phyloP scores from a whole-genome alignment of 2,888 invertebrate species.

The Stratiomys singularior region DNA sequence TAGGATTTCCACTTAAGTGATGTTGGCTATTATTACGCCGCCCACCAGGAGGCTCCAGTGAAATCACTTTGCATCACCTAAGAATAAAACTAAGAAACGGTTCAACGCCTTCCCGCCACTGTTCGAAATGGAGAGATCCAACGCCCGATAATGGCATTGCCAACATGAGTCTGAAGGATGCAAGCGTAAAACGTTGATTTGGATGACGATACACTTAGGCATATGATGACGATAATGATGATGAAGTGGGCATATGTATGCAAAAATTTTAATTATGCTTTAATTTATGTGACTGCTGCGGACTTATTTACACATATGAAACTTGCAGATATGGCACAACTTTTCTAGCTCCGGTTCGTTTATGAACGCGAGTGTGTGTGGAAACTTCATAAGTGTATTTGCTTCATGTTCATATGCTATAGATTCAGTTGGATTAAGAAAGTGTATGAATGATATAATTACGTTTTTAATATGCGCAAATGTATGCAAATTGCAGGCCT shows the following conservation, averaged over 20 bases:
- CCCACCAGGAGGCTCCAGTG: neutral
- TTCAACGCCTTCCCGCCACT: conserved; percentile 28
- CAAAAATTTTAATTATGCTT: conserved; percentile 45
- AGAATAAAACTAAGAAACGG: conserved; percentile 6
- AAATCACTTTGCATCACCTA: neutral
- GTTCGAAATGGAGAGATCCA: neutral
- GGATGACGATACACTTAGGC: neutral
- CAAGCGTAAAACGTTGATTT: too few species aligned
- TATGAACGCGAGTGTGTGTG: neutral
- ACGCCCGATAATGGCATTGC: neutral
- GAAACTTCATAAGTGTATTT: too few species aligned
- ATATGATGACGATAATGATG: neutral
- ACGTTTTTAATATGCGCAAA: conserved; percentile 50
- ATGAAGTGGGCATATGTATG: conserved; percentile 38
- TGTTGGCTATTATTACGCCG: conserved; percentile 5
- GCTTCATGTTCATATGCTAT: neutral
- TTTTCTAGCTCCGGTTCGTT: neutral
- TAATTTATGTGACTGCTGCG: conserved; percentile 39
- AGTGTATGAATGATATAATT: conserved; percentile 50
- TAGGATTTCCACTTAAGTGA: conserved; percentile 23
- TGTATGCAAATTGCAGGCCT: conserved; percentile 51
- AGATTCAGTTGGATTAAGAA: neutral
- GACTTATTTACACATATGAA: conserved; percentile 32
- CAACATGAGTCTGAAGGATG: too few species aligned
- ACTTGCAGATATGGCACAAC: neutral